Percentiles rank a stretch among this genome's conserved stretches.
phyloP scores from a whole-genome alignment of 2,113 vertebrate species.

The Passer montanus region DNA sequence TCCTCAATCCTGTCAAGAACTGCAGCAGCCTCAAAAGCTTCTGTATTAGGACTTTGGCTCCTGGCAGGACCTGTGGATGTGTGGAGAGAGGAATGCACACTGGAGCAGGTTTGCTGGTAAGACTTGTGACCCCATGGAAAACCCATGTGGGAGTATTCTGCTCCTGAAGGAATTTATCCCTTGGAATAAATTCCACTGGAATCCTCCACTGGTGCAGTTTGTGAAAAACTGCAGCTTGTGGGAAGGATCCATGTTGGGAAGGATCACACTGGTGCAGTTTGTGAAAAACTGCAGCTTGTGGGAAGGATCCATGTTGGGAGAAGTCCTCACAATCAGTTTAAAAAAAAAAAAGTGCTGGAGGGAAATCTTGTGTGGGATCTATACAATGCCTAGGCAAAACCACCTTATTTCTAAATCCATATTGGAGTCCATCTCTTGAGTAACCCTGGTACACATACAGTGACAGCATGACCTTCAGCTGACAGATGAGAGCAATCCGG shows the following conservation, averaged over 20 bases:
- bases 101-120: not conserved
- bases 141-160: not conserved
- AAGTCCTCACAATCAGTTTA: not conserved
- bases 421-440: not conserved
- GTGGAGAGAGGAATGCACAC: not conserved
- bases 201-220: not conserved
- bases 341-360: not conserved
- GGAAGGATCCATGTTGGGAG: not conserved
- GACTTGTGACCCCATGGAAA: not conserved
- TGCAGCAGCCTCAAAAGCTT: not conserved
- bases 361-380: not conserved
- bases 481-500: not conserved
- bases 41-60: not conserved
- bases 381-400: not conserved
- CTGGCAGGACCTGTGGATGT: not conserved
- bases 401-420: not conserved
- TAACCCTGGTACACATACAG: not conserved
- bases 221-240: fast-evolving
- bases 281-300: fast-evolving
- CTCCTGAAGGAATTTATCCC: not conserved
- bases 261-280: not conserved
- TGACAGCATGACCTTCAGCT: not conserved
- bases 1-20: not conserved
- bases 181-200: no score
- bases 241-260: not conserved